Conservation (phyloP, 2,888 invertebrate species). For the Nemurella pictetii region DNA sequence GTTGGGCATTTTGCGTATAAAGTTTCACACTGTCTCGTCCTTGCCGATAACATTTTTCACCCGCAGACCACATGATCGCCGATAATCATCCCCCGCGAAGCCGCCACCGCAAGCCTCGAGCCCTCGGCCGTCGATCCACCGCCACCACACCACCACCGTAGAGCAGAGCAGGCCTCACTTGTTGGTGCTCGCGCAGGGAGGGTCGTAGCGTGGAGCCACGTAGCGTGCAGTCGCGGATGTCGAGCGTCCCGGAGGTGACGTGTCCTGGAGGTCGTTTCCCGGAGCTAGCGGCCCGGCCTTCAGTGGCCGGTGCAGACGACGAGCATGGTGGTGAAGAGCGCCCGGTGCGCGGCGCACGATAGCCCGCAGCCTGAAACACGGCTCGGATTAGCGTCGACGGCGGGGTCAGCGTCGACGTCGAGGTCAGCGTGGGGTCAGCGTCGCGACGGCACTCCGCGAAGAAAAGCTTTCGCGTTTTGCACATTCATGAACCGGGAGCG, state of each 20-base stretch:
- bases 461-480: background rate
- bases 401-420: background rate
- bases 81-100: background rate
- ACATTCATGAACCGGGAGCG: background rate
- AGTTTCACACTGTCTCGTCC: background rate
- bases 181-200: background rate
- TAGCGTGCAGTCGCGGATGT: no score
- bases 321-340: slow-evolving; percentile 34
- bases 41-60: background rate
- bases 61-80: background rate
- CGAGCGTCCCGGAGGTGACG: no score
- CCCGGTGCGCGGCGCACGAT: slow-evolving; percentile 33
- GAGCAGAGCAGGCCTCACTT: background rate
- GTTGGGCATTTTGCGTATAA: background rate
- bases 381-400: no score
- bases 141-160: background rate
- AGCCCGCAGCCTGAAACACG: slow-evolving; percentile 35
- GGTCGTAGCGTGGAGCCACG: no score
- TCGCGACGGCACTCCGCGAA: background rate
- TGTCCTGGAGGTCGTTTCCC: no score
- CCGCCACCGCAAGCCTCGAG: background rate
- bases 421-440: background rate
- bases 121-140: background rate
- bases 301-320: slow-evolving; percentile 37
- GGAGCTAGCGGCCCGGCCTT: slow-evolving; percentile 2